A percentile compares a stretch with the other conserved stretches of the same genome.
Evolutionary conservation across 2,113 vertebrate species (phyloP).

Genomic region (Oxyruncus cristatus): DNA sequence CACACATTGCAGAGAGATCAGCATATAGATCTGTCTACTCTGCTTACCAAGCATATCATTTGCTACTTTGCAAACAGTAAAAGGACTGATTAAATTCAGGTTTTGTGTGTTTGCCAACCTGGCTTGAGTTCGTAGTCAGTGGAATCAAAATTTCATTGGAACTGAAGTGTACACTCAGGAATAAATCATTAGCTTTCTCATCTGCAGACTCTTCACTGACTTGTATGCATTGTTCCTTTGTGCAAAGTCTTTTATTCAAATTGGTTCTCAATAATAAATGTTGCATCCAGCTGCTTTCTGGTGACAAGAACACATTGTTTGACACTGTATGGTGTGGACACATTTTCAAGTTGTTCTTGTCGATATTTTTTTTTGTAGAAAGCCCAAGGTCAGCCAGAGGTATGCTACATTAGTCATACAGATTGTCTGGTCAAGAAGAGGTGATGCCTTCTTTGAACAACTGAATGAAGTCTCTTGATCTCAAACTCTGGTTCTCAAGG

Average conservation of each 20-base stretch:
- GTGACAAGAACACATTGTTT: background rate
- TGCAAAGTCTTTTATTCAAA: background rate
- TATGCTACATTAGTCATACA: background rate
- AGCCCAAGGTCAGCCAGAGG: background rate
- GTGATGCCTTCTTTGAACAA: background rate
- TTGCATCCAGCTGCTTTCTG: background rate
- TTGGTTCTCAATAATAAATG: background rate
- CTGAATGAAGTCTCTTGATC: background rate
- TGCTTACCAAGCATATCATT: conserved; percentile 5
- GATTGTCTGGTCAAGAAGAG: background rate
- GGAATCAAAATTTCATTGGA: conserved; percentile 42
- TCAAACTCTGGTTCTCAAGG: background rate
- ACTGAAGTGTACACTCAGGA: background rate
- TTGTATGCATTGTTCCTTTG: background rate
- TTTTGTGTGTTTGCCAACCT: conserved; percentile 28
- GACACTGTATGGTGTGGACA: background rate
- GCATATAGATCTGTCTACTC: background rate
- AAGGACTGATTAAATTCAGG: conserved; percentile 38
- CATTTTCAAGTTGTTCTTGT: background rate
- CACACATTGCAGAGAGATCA: background rate
- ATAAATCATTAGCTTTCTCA: conserved; percentile 5
- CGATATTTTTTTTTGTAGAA: background rate
- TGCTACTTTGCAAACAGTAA: conserved; percentile 32
- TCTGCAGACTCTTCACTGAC: background rate
- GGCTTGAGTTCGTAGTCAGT: background rate